Conservation (phyloP, 1,140 invertebrate genomes). For the Paraescarpia echinospica region DNA sequence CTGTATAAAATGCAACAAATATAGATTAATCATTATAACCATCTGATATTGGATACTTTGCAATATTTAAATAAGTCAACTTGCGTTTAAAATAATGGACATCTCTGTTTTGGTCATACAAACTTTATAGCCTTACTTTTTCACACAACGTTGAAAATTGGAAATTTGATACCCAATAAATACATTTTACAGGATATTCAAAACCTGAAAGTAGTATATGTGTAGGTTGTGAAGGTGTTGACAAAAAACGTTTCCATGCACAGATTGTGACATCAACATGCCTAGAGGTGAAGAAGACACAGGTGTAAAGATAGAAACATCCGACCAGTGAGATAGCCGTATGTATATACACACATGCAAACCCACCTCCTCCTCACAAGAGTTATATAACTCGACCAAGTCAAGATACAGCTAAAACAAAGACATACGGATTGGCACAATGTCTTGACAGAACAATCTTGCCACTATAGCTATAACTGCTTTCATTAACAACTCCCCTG, state of each 20-base stretch:
- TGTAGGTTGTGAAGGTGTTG: not conserved
- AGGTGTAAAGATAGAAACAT: not conserved
- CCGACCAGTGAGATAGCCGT: not conserved
- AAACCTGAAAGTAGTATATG: too few species aligned
- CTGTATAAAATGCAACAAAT: not conserved
- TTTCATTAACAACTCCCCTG: too few species aligned
- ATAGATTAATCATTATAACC: not conserved
- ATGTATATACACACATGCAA: not conserved
- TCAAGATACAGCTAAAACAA: not conserved
- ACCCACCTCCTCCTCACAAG: slow-evolving; percentile 14
- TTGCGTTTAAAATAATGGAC: not conserved
- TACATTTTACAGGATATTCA: too few species aligned
- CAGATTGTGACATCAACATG: not conserved
- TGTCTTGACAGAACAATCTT: slow-evolving; percentile 8
- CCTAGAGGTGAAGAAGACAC: not conserved
- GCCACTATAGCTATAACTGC: too few species aligned
- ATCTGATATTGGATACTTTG: not conserved
- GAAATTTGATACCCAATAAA: too few species aligned
- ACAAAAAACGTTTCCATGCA: too few species aligned
- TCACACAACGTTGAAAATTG: too few species aligned
- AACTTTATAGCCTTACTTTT: not conserved
- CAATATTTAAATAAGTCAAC: not conserved
- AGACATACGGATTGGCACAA: not conserved
- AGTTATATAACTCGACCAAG: slow-evolving; percentile 8
- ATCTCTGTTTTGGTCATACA: not conserved